phyloP scores from a whole-genome alignment of 1,140 invertebrate species.

The Bombus superbus region DNA sequence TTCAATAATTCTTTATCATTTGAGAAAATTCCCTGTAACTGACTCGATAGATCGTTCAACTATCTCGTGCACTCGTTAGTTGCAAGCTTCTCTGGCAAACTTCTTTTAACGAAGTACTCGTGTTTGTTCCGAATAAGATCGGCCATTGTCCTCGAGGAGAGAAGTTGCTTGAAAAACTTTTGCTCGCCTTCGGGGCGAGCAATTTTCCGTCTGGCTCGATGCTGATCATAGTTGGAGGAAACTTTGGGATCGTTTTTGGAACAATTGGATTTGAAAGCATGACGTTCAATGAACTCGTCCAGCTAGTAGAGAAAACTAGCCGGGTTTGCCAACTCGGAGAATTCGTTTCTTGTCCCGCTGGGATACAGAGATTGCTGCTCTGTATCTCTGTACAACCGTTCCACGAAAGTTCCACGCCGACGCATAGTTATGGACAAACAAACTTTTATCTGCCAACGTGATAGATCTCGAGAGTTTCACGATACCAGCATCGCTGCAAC shows the following conservation, averaged over 20 bases:
- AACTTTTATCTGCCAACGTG: not conserved
- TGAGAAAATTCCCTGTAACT: not conserved
- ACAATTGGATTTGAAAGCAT: conserved; percentile 20
- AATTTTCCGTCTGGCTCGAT: conserved; percentile 10
- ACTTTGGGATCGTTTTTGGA: conserved; percentile 14
- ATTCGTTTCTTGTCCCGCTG: not conserved
- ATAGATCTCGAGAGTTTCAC: not conserved
- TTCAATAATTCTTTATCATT: no score
- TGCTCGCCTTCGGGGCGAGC: no score
- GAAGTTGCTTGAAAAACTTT: conserved; percentile 17
- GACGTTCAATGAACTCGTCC: not conserved
- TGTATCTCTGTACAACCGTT: not conserved
- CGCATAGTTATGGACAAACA: no score
- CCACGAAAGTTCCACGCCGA: not conserved
- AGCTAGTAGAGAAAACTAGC: not conserved
- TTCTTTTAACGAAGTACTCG: not conserved
- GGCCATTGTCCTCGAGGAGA: not conserved
- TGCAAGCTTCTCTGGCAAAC: not conserved
- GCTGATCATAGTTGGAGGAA: not conserved
- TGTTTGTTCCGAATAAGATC: not conserved
- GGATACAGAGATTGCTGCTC: not conserved
- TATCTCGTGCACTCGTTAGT: not conserved
- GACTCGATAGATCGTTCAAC: not conserved
- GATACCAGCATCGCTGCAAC: not conserved
- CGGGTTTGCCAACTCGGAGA: not conserved